These are phyloP conservation scores for Laterallus jamaicensis DNA, from an alignment of 2,113 vertebrate genomes.

Conservation along the genomic window DNA sequence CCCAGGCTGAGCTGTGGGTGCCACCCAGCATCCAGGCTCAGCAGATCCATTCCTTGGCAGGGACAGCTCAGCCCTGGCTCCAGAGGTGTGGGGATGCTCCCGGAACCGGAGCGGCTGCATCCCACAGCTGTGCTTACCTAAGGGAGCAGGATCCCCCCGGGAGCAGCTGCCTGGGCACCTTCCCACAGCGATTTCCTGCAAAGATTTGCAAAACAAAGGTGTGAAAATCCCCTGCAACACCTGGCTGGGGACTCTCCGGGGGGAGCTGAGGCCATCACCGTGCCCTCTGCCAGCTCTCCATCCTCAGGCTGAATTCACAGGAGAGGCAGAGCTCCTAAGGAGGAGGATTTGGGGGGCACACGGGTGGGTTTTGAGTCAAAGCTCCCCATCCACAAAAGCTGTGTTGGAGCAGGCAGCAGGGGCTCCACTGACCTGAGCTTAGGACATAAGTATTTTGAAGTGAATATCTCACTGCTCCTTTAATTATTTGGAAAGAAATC, in stretches of 20 bases:
- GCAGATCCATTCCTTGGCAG: fast-evolving
- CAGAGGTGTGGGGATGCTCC: not conserved
- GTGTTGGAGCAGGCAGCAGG: not conserved
- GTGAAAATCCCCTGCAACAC: slow-evolving; percentile 53
- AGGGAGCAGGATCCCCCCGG: slow-evolving; percentile 80
- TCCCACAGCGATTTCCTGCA: slow-evolving; percentile 89
- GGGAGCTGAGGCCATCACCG: not conserved
- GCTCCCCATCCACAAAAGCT: not conserved
- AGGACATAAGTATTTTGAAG: not conserved
- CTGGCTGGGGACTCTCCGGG: slow-evolving; percentile 36
- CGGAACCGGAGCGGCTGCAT: fast-evolving
- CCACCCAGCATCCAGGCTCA: not conserved
- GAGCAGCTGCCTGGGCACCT: slow-evolving; percentile 84
- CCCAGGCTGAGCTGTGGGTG: not conserved
- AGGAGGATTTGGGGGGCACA: not conserved
- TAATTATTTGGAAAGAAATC: not conserved
- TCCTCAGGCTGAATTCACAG: not conserved
- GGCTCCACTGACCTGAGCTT: not conserved
- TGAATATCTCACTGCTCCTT: not conserved
- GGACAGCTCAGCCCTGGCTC: not conserved
- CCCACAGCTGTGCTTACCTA: slow-evolving; percentile 80
- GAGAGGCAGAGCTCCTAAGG: not conserved
- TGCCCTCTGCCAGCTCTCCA: not conserved
- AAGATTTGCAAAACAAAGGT: slow-evolving; percentile 87
- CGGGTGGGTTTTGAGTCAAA: not conserved